Base-by-base conservation (phyloP, 2,113 vertebrate genomes). In the Rhinichthys klamathensis region DNA sequence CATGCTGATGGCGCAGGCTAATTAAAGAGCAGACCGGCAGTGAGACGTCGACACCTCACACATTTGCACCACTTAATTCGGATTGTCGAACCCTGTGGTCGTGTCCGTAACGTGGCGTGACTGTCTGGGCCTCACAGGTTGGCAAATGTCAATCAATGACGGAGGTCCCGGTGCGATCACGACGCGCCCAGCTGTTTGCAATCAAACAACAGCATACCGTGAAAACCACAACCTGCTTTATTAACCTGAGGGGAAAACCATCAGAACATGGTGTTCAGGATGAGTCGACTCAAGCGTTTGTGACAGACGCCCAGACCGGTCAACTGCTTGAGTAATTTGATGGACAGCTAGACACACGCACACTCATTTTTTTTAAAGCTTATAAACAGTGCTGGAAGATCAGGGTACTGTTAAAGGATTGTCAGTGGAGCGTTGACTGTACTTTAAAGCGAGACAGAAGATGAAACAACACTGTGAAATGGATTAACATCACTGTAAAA, bases 41-140 rank as follows among this genome's bases (percentile, higher is more conserved):
- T 76, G 76, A 88, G 81, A 85, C 77, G 38, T 61, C 76, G 54
- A 25, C 84, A 81, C 82, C 84, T 86, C 60, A 65, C 65, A 88
- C 76, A 86, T 86, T 88, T 83, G 87, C 87, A 67, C 79, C 84
- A 86, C 79, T 88, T 86, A 88, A 84, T 81, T 84, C 38, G 11
- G 76, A 63, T 78, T 74, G 60, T 35, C 72, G 11, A 58, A 67
- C 76, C 67, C 81, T 18, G 32, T 38, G 82, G 82, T 61, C 35
- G 44, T 46, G 63, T 74, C 85, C 13, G 49, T 84, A 84, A 84
- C 25, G 38, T 35, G 38, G 63, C 35, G 70, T 61, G 87, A 75
- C 87, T 81, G 85, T 76, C 87, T 60, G 51, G 11, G 16, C 58
- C 56, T 78, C 74, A 32, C 80, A 9, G 74, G 82, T 80, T 67